Percentiles rank a stretch among this genome's conserved stretches.
Evolutionary conservation across 2,113 vertebrate species (phyloP).

Genomic region (Toxotes jaculatrix): DNA sequence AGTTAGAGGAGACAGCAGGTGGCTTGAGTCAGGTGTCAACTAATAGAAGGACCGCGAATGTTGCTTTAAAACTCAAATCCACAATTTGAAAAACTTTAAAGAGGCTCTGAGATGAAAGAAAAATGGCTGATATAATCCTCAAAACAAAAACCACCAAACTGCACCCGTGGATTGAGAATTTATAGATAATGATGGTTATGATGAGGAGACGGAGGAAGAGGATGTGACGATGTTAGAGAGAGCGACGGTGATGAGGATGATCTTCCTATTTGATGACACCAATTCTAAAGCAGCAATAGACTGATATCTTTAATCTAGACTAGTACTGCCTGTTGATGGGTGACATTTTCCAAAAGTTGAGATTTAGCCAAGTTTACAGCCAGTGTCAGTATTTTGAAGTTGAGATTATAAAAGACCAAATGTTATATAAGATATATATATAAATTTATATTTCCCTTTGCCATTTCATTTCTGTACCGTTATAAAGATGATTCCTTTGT

Average conservation of each 20-base stretch:
- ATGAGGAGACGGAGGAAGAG: not conserved
- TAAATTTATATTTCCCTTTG: slow-evolving; percentile 34
- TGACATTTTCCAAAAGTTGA: slow-evolving; percentile 4
- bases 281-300: not conserved
- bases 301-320: not conserved
- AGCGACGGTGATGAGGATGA: not conserved
- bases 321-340: not conserved
- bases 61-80: not conserved
- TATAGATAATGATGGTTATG: not conserved
- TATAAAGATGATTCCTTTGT: slow-evolving; percentile 34
- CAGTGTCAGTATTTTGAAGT: not conserved
- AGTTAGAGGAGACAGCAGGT: slow-evolving; percentile 24
- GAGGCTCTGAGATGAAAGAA: not conserved
- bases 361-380: not conserved
- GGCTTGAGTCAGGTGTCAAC: slow-evolving; percentile 37
- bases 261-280: not conserved
- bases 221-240: not conserved
- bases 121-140: not conserved
- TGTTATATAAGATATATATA: slow-evolving; percentile 43
- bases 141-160: not conserved
- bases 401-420: slow-evolving; percentile 39
- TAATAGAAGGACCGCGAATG: slow-evolving; percentile 17
- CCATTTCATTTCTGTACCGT: slow-evolving; percentile 8
- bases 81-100: not conserved
- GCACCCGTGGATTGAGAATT: not conserved